Conservation (phyloP, 1,140 invertebrate genomes). For the Holcopasites calliopsidis region DNA sequence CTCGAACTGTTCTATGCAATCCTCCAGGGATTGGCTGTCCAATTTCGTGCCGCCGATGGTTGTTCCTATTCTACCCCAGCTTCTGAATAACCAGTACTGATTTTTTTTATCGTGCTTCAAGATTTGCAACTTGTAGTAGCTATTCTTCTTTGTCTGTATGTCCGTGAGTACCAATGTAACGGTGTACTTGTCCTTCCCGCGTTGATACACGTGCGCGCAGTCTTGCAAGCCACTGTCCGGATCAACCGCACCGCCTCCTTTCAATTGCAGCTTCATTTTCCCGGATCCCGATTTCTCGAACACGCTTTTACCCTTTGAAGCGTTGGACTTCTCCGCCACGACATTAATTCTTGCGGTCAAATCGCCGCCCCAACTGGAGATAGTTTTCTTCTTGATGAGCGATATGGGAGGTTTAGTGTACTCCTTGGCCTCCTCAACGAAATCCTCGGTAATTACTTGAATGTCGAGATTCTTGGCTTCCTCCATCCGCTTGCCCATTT, state of each 20-base stretch:
- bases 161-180: conserved; percentile 92
- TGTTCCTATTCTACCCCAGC: conserved; percentile 98
- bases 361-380: conserved; percentile 92
- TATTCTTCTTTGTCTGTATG: conserved; percentile 92
- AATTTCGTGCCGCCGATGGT: conserved; percentile 91
- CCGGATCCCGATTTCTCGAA: conserved; percentile 84
- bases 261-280: conserved; percentile 89
- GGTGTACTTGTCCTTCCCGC: conserved; percentile 84
- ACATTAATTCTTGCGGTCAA: conserved; percentile 80
- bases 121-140: conserved; percentile 97
- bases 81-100: conserved; percentile 90
- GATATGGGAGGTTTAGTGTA: conserved; percentile 81
- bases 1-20: conserved; percentile 86
- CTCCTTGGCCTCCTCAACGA: conserved; percentile 85
- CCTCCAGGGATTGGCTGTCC: conserved; percentile 81
- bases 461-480: conserved; percentile 86
- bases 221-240: conserved; percentile 92
- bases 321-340: conserved; percentile 59
- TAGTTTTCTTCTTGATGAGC: conserved; percentile 86
- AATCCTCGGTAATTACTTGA: conserved; percentile 89
- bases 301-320: conserved; percentile 81
- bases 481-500: conserved; percentile 84
- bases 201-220: conserved; percentile 89
- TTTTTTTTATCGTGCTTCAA: conserved; percentile 87
- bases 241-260: conserved; percentile 93